Evolutionary conservation across 2,113 vertebrate species (phyloP).

Genomic region (Siniperca chuatsi): DNA sequence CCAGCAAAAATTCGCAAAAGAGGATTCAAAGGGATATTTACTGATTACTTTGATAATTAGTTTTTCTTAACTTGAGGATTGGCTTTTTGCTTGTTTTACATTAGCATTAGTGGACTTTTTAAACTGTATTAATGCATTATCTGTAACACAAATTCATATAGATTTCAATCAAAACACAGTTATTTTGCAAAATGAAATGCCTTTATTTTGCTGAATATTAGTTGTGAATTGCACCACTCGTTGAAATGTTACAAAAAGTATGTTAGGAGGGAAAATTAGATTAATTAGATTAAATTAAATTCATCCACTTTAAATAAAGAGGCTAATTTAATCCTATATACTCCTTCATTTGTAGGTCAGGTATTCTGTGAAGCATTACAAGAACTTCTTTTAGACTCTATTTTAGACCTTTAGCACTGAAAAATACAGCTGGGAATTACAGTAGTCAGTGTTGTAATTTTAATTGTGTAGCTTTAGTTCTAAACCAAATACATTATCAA

Average conservation of each 20-base stretch:
- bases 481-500: conserved; percentile 11
- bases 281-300: background rate
- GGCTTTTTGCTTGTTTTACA: background rate
- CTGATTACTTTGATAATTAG: background rate
- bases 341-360: background rate
- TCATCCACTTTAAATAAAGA: background rate
- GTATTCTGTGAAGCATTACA: background rate
- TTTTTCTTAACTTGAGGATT: background rate
- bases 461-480: background rate
- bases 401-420: background rate
- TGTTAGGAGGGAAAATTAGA: background rate
- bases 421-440: background rate
- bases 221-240: background rate
- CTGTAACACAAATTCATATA: background rate
- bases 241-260: background rate
- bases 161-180: background rate
- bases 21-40: background rate
- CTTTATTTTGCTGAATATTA: background rate
- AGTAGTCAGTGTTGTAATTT: background rate
- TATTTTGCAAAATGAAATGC: background rate
- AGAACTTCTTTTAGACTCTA: background rate
- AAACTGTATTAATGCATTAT: background rate
- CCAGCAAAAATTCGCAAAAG: background rate
- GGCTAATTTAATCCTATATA: background rate
- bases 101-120: background rate